These are phyloP conservation scores for Pagrus major DNA, from an alignment of 2,113 vertebrate species.

Conservation along the genomic window DNA sequence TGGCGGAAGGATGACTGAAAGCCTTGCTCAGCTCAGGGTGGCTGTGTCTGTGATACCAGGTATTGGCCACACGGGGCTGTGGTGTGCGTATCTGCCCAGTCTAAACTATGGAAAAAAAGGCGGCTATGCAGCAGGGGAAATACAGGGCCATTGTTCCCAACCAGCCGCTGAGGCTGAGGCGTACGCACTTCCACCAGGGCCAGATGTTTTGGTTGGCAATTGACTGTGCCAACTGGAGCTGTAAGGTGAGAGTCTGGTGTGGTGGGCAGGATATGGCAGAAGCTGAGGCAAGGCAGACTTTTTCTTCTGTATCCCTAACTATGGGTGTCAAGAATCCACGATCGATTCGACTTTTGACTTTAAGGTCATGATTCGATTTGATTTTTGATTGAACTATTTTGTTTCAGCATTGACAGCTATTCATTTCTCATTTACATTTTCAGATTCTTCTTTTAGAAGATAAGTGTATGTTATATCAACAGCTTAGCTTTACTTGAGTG, in stretches of 20 bases:
- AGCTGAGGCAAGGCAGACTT: neutral
- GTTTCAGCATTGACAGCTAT: too few species aligned
- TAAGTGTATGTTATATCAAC: too few species aligned
- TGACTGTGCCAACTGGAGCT: constrained; percentile 11
- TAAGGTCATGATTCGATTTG: too few species aligned
- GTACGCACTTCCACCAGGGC: constrained; percentile 30
- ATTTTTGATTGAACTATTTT: too few species aligned
- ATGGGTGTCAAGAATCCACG: neutral
- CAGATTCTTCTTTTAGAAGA: too few species aligned
- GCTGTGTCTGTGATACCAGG: constrained; percentile 29
- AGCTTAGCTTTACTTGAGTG: too few species aligned
- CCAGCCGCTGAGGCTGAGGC: constrained; percentile 60
- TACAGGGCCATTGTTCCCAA: constrained; percentile 71
- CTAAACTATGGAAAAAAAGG: constrained; percentile 7
- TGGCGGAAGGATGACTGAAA: constrained; percentile 47
- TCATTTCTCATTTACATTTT: too few species aligned
- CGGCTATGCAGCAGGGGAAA: constrained; percentile 35
- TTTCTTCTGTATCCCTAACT: constrained; percentile 21
- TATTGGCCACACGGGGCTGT: constrained; percentile 41
- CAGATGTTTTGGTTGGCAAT: constrained; percentile 73
- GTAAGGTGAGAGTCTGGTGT: constrained; percentile 58
- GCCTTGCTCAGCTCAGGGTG: constrained; percentile 44
- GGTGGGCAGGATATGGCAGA: constrained; percentile 20
- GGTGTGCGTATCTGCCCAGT: constrained; percentile 4
- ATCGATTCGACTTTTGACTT: too few species aligned